Evolutionary conservation across 1,140 invertebrate genomes (phyloP), one percentile per base, ranked within the genome.

Genomic region (Drosophila virilis): DNA sequence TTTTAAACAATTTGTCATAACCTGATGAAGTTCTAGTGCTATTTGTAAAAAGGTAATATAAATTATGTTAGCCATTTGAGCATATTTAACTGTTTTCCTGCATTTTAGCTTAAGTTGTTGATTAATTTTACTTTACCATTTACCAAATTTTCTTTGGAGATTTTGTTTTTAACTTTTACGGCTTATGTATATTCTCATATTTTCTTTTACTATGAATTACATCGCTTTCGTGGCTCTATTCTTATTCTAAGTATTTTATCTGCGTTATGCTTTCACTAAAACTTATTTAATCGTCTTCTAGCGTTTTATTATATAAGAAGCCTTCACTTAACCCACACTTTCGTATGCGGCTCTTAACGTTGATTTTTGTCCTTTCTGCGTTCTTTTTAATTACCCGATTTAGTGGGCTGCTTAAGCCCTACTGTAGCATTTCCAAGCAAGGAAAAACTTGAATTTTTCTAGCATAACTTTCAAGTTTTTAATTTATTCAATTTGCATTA

Each of bases 401-500:
- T 33, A 22, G 42, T n/a, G 54, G 13, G 6, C 15, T 8, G 1
- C 1, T 9, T 35, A n/a, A 35, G 12, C 33, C 4, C 12, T 13
- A 13, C 12, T 68, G n/a, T 15, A 45, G 15, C 28, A 13, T 37
- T 33, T 33, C 9, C 35, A 15, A 17, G 51, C 35, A 32, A 9
- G 55, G 58, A 65, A 77, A 67, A 48, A 68, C 52, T 66, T 59
- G 3, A 22, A 60, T 48, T 68, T 73, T 68, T 50, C 43, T 52
- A 60, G 35, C 66, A 48, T 50, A 60, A 64, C 69, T 77, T 70
- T 54, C 54, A 81, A 85, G 81, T 86, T 85, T 86, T 85, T 78
- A 81, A 74, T 77, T 85, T 74, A 86, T 75, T 75, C 77, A 85
- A 80, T 86, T 86, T 79, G 72, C 66, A 72, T 73, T 80, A 83